These are phyloP conservation scores for Caenorhabditis wallacei DNA, from an alignment of 2,888 invertebrate species.

Conservation along the genomic window DNA sequence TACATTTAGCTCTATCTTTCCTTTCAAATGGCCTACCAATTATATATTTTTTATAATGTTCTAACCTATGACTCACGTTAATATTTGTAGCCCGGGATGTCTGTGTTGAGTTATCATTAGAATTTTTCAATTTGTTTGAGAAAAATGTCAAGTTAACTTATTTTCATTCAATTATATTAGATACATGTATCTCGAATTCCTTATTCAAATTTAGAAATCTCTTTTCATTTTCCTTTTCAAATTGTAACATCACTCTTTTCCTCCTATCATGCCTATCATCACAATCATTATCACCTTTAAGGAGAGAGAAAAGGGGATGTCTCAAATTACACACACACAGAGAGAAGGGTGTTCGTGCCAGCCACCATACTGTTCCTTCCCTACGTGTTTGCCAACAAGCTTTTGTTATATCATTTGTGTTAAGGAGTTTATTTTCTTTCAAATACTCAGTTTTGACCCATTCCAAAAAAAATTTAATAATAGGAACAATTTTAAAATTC, in stretches of 20 bases:
- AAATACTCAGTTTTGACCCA: not conserved
- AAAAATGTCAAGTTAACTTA: too few species aligned
- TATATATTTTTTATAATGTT: not conserved
- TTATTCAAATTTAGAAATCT: too few species aligned
- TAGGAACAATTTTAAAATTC: too few species aligned
- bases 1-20: too few species aligned
- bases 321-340: conserved; percentile 7
- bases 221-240: conserved; percentile 8
- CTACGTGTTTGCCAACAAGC: conserved; percentile 49
- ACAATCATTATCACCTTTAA: conserved; percentile 26
- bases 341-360: conserved; percentile 39
- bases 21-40: too few species aligned
- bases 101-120: too few species aligned
- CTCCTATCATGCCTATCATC: conserved; percentile 32
- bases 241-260: not conserved
- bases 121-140: too few species aligned
- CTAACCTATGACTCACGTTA: conserved; percentile 3
- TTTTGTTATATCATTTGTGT: conserved; percentile 40
- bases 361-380: conserved; percentile 30
- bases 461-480: too few species aligned
- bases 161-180: too few species aligned
- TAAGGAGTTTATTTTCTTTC: not conserved
- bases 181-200: too few species aligned
- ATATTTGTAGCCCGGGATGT: not conserved
- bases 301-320: not conserved